Evolutionary conservation across 1,140 invertebrate genomes (phyloP).

Genomic region (Aphaenogaster rudis): DNA sequence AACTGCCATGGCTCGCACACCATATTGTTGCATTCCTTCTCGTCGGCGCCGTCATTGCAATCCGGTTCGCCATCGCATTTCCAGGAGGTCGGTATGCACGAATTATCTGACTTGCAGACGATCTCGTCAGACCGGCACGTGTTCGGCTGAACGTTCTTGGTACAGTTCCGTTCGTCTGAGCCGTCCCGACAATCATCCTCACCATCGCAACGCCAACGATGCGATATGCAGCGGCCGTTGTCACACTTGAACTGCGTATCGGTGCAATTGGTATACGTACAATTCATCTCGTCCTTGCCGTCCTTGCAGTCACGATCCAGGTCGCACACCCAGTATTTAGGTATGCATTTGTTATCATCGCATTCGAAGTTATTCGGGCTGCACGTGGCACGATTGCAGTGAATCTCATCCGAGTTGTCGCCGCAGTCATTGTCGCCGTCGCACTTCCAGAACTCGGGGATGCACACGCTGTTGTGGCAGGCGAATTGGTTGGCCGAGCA

Average conservation of each 20-base stretch:
- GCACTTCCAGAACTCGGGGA: conserved; percentile 90
- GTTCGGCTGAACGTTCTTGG: conserved; percentile 75
- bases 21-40: conserved; percentile 80
- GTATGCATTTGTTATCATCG: conserved; percentile 90
- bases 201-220: conserved; percentile 90
- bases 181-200: conserved; percentile 89
- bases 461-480: conserved; percentile 90
- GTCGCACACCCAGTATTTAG: conserved; percentile 89
- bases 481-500: conserved; percentile 89
- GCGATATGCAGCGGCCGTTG: conserved; percentile 89
- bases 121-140: conserved; percentile 87
- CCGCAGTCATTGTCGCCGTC: conserved; percentile 91
- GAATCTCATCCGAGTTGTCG: conserved; percentile 88
- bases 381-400: conserved; percentile 88
- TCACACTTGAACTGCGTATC: conserved; percentile 88
- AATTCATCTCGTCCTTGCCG: conserved; percentile 92
- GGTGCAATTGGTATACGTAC: conserved; percentile 87
- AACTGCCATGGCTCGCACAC: conserved; percentile 87
- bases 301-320: conserved; percentile 92
- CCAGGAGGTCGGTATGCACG: conserved; percentile 88
- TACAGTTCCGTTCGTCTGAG: conserved; percentile 90
- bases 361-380: conserved; percentile 90
- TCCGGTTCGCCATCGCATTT: conserved; percentile 89
- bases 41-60: conserved; percentile 82
- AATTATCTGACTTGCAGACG: conserved; percentile 84